Evolutionary conservation across 2,888 invertebrate species (phyloP).

Genomic region (Teinopalpus imperialis): DNA sequence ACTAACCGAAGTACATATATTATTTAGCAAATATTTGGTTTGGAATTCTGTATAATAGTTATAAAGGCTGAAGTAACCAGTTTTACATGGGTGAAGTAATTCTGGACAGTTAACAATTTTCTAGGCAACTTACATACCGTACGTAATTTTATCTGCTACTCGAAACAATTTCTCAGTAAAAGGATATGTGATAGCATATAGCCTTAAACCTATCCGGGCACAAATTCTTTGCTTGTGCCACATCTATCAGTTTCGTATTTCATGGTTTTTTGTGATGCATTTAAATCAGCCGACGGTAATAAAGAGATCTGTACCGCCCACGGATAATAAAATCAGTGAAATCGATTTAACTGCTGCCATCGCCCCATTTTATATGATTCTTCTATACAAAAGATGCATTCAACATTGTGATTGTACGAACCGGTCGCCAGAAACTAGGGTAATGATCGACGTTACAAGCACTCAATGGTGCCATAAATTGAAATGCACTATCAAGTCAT

Average conservation of each 20-base stretch:
- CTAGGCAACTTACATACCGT: constrained; percentile 1
- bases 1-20: too few relatives aligned
- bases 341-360: constrained; percentile 13
- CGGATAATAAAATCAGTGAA: constrained; percentile 15
- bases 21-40: too few relatives aligned
- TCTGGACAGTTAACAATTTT: too few relatives aligned
- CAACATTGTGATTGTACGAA: constrained; percentile 26
- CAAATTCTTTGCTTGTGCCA: constrained; percentile 1
- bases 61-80: too few relatives aligned
- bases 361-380: constrained; percentile 13
- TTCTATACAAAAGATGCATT: constrained; percentile 25
- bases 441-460: constrained; percentile 54
- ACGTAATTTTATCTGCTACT: background rate
- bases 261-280: constrained; percentile 11
- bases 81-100: too few relatives aligned
- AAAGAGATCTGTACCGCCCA: constrained; percentile 1
- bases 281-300: background rate
- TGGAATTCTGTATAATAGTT: too few relatives aligned
- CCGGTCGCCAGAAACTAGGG: constrained; percentile 53
- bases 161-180: background rate
- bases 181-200: background rate
- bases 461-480: constrained; percentile 72
- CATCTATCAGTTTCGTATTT: too few relatives aligned
- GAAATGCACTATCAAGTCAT: constrained; percentile 66
- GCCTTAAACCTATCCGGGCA: background rate